phyloP scores from a whole-genome alignment of 2,113 vertebrate species.

The Dryoscopus gambensis region DNA sequence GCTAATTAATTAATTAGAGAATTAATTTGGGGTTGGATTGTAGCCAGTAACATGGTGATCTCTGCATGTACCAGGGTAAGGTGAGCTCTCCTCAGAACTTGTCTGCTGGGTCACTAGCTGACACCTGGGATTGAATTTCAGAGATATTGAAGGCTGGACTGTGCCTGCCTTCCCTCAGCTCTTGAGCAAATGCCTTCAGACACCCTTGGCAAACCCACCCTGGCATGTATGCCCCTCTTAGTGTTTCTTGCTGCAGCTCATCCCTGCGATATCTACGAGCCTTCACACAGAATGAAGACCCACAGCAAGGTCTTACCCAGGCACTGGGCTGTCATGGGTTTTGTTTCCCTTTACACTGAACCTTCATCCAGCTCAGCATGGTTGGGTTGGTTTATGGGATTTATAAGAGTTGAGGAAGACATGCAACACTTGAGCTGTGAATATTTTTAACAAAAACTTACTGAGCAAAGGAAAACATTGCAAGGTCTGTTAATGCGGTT shows the following conservation, averaged over 20 bases:
- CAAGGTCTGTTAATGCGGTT: neutral
- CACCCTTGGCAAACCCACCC: neutral
- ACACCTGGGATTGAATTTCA: neutral
- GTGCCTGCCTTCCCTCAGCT: neutral
- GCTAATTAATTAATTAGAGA: neutral
- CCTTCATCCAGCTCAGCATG: neutral
- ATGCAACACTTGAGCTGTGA: neutral
- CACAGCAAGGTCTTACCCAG: neutral
- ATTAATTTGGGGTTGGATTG: neutral
- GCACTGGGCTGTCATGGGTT: neutral
- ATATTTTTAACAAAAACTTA: neutral
- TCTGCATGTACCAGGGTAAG: neutral
- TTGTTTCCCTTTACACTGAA: neutral
- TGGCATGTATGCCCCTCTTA: accelerated
- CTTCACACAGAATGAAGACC: neutral
- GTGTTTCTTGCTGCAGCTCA: neutral
- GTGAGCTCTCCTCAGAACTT: neutral
- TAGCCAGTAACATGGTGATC: neutral
- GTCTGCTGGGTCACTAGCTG: neutral
- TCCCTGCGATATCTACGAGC: accelerated
- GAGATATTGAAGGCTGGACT: neutral
- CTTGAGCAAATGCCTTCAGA: neutral
- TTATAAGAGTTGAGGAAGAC: neutral
- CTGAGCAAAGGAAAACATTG: neutral
- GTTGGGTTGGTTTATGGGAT: neutral